Conservation (phyloP, 2,888 invertebrate species). For the Drymonia ruficornis region DNA sequence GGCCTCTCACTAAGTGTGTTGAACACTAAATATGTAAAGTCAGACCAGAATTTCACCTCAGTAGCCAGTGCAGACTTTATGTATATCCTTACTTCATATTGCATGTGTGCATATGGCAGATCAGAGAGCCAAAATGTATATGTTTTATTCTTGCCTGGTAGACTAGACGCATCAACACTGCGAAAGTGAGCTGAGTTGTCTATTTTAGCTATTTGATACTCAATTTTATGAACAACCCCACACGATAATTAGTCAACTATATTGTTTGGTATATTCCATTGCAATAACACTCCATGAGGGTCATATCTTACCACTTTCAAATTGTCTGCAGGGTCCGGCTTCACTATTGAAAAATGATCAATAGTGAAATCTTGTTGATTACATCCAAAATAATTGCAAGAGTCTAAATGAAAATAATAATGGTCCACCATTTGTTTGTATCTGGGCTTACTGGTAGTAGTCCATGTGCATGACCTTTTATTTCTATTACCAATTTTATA, state of each 20-base stretch:
- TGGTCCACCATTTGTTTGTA: conserved; percentile 73
- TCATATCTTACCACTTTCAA: conserved; percentile 55
- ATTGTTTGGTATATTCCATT: conserved; percentile 68
- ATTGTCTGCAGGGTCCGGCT: conserved; percentile 62
- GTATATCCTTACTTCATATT: conserved; percentile 90
- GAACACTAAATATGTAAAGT: conserved; percentile 84
- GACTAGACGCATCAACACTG: conserved; percentile 63
- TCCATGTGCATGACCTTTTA: conserved; percentile 60
- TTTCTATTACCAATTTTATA: conserved; percentile 33
- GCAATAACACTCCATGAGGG: conserved; percentile 66
- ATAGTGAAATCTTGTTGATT: conserved; percentile 78
- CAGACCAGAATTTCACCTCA: conserved; percentile 88
- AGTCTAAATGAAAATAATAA: conserved; percentile 86
- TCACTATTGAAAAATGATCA: conserved; percentile 83
- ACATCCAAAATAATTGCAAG: conserved; percentile 86
- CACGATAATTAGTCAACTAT: conserved; percentile 62
- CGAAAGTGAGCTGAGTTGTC: conserved; percentile 70
- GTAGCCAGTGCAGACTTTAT: conserved; percentile 84
- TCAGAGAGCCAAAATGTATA: conserved; percentile 77
- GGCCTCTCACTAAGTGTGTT: conserved; percentile 87
- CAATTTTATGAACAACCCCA: conserved; percentile 71
- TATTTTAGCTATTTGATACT: conserved; percentile 78
- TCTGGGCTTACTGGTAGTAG: conserved; percentile 57
- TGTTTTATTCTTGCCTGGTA: conserved; percentile 63
- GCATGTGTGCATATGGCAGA: conserved; percentile 87